Base-by-base conservation (phyloP, 2,888 invertebrate species). In the Argyra leucocephala region DNA sequence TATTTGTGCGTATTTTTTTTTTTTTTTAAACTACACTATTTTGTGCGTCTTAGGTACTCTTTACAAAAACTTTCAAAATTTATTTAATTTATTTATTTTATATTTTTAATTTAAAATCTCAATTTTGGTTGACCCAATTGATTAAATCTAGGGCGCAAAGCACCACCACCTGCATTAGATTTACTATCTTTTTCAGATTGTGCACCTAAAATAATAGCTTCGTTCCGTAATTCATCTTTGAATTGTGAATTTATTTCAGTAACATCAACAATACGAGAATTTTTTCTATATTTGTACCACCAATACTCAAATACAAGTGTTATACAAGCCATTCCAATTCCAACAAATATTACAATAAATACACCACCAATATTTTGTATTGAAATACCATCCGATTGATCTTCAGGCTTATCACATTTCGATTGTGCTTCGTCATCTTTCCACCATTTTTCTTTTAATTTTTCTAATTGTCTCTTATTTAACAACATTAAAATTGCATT, bases 291-390 rank as follows among this genome's bases (percentile, higher is more conserved):
- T 72, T 90, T 89, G 73, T 93, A 93, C 88, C 92, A 94, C 90
- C 92, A 93, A 78, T 96, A 97, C 77, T 98, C 98, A 68, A 95
- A 90, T 0, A 90, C 90, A 57, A 98, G 82, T 0, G 96, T 96
- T 62, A 95, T 80, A 72, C 94, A 93, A 1, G 96, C 95, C 76
- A 96, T 83, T 0, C 90, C 92, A 37, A 96, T 95, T 0, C 96
- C 96, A 72, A 96, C 94, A 74, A 96, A 93, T 69, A 98, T 96
- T 0, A 98, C 96, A 64, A 98, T 94, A 77, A 98, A 98, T 0
- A 98, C 97, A 0, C 97, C 97, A 62, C 96, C 97, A 71, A 98
- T 98, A 77, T 98, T 98, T 75, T 95, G 90, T 67, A 98, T 96
- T 67, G 95, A 96, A 75, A 98, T 98, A 63, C 98, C 98, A 75